A percentile compares a stretch with the other conserved stretches of the same genome.
phyloP scores from a whole-genome alignment of 2,888 invertebrate genomes.

The Pharmacophagus antenor region DNA sequence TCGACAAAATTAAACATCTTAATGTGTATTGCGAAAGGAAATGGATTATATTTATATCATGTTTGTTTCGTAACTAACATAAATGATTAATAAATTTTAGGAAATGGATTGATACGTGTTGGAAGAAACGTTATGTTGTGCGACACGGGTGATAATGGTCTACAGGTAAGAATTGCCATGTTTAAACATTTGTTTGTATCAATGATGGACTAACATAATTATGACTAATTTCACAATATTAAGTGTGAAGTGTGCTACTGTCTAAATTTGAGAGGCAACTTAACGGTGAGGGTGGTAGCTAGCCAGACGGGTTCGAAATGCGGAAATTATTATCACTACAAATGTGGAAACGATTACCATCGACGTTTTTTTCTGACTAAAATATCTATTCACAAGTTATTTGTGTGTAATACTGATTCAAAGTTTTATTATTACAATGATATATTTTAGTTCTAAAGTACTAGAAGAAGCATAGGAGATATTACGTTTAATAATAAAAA shows the following conservation, averaged over 20 bases:
- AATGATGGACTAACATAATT: too few species aligned
- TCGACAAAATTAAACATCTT: conserved; percentile 24
- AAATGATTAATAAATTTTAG: conserved; percentile 6
- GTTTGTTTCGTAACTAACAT: conserved; percentile 15
- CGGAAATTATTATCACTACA: too few species aligned
- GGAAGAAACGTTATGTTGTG: conserved; percentile 36
- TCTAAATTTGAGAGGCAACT: too few species aligned
- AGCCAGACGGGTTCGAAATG: too few species aligned
- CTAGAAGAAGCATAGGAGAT: not conserved
- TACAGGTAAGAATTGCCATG: conserved; percentile 33
- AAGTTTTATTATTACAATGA: not conserved
- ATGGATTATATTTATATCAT: conserved; percentile 15
- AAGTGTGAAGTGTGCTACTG: too few species aligned
- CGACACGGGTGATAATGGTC: conserved; percentile 36
- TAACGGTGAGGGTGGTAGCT: too few species aligned
- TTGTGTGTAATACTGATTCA: not conserved
- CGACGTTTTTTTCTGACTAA: not conserved
- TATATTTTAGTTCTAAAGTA: not conserved
- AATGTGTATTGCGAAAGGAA: conserved; percentile 31
- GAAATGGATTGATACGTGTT: not conserved
- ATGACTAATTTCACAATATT: too few species aligned
- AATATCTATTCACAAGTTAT: not conserved
- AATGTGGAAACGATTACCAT: not conserved
- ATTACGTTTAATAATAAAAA: not conserved
- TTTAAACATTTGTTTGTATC: too few species aligned